Evolutionary conservation across 2,888 invertebrate species (phyloP).

Genomic region (Drosophila atripex): DNA sequence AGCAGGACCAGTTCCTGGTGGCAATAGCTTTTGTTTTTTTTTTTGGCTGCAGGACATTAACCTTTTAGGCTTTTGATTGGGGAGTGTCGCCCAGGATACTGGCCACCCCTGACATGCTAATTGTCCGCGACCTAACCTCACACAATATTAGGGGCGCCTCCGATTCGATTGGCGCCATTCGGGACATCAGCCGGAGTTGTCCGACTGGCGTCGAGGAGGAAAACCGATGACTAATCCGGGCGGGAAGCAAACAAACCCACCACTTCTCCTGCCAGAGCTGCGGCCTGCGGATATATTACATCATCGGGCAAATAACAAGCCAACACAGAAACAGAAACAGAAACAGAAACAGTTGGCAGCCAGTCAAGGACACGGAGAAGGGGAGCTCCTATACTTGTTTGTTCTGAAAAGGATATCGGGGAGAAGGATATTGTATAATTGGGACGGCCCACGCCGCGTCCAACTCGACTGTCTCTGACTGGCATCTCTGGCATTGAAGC

Average conservation of each 20-base stretch:
- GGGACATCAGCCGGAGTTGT: conserved; percentile 30
- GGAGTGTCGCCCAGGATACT: conserved; percentile 22
- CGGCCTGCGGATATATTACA: conserved; percentile 30
- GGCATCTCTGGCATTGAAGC: conserved; percentile 26
- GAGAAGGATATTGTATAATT: conserved; percentile 37
- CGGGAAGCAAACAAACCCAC: background rate
- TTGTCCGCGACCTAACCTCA: conserved; percentile 41
- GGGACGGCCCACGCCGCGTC: conserved; percentile 11
- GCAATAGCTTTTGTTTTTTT: background rate
- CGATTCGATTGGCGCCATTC: conserved; percentile 37
- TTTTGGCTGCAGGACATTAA: conserved; percentile 55
- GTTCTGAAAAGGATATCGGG: background rate
- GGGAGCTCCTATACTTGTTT: background rate
- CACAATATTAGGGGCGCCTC: conserved; percentile 7
- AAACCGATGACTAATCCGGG: conserved; percentile 43
- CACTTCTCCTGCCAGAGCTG: background rate
- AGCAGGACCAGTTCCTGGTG: background rate
- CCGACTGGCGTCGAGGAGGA: conserved; percentile 30
- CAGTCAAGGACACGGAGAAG: conserved; percentile 34
- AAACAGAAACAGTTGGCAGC: conserved; percentile 25
- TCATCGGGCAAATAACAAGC: conserved; percentile 35
- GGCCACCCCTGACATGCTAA: conserved; percentile 33
- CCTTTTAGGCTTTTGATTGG: conserved; percentile 42
- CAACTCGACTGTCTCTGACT: background rate
- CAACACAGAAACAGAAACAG: conserved; percentile 24